Evolutionary conservation across 2,113 vertebrate species (phyloP).

Genomic region (Mixornis gularis): DNA sequence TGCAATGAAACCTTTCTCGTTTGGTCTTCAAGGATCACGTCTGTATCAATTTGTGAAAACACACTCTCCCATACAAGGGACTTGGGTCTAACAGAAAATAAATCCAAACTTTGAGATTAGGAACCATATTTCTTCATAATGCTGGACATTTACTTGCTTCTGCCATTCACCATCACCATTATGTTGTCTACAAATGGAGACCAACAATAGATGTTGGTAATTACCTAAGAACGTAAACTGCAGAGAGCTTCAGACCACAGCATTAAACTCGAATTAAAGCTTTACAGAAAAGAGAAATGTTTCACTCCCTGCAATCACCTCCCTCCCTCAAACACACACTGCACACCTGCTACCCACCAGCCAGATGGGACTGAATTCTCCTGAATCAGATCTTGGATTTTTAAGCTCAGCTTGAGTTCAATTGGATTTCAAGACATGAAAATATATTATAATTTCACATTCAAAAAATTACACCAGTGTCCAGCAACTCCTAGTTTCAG

Average conservation of each 20-base stretch:
- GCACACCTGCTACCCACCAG: slow-evolving; percentile 29
- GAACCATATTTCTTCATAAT: slow-evolving; percentile 47
- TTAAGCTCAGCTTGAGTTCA: slow-evolving; percentile 10
- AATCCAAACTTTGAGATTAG: slow-evolving; percentile 41
- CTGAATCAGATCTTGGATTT: not conserved
- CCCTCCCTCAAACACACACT: not conserved
- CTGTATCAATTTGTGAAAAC: not conserved
- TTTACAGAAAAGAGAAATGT: slow-evolving; percentile 34
- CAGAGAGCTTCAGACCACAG: slow-evolving; percentile 46
- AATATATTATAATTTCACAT: not conserved
- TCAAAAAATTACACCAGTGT: not conserved
- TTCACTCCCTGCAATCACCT: slow-evolving; percentile 12
- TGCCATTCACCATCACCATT: slow-evolving; percentile 52
- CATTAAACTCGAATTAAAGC: slow-evolving; percentile 55
- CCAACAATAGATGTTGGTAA: slow-evolving; percentile 52
- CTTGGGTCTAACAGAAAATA: slow-evolving; percentile 26
- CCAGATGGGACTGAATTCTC: slow-evolving; percentile 17
- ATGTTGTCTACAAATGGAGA: slow-evolving; percentile 56
- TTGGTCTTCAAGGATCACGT: not conserved
- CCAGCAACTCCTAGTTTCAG: not conserved
- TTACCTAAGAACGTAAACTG: slow-evolving; percentile 58
- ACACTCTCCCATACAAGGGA: not conserved
- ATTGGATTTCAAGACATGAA: slow-evolving; percentile 2
- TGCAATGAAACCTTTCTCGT: not conserved
- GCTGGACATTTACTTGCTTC: slow-evolving; percentile 37